Percentiles rank a stretch among this genome's conserved stretches.
These are phyloP conservation scores for Oostethus manadensis DNA, from an alignment of 2,113 vertebrate genomes.

Conservation along the genomic window DNA sequence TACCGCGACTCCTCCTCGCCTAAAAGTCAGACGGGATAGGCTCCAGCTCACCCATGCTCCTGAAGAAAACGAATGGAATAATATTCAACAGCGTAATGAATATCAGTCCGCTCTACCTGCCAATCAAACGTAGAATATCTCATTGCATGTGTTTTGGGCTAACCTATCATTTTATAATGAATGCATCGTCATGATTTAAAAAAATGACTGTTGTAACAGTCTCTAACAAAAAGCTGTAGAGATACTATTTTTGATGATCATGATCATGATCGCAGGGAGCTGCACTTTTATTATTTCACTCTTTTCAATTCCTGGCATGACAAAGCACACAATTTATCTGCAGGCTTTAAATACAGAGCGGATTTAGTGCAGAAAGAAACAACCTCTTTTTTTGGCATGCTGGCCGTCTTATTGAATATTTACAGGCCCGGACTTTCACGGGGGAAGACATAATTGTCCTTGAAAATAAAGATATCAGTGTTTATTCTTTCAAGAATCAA, in stretches of 20 bases:
- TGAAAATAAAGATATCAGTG: slow-evolving; percentile 12
- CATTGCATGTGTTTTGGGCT: not conserved
- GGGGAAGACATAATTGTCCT: slow-evolving; percentile 17
- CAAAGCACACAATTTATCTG: slow-evolving; percentile 15
- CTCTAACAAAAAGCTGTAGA: not conserved
- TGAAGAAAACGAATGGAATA: not conserved
- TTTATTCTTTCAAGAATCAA: not conserved
- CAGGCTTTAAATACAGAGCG: slow-evolving; percentile 22
- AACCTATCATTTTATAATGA: not conserved
- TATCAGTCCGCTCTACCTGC: not conserved
- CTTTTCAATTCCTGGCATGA: slow-evolving; percentile 14
- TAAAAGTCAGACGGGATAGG: too few species aligned
- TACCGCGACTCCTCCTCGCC: too few species aligned
- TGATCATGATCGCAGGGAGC: slow-evolving; percentile 12
- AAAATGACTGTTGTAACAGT: not conserved
- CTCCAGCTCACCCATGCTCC: not conserved
- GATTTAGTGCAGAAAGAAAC: slow-evolving; percentile 30
- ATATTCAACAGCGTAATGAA: not conserved
- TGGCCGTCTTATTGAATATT: slow-evolving; percentile 13
- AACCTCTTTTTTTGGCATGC: slow-evolving; percentile 10
- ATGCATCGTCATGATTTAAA: too few species aligned
- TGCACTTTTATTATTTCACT: slow-evolving; percentile 26
- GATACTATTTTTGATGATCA: slow-evolving; percentile 12
- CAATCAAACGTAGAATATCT: not conserved
- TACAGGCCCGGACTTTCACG: slow-evolving; percentile 14